Percentiles rank a stretch among this genome's conserved stretches.
Conservation (phyloP, 2,888 invertebrate genomes). For the Alviniconcha strummeri region DNA sequence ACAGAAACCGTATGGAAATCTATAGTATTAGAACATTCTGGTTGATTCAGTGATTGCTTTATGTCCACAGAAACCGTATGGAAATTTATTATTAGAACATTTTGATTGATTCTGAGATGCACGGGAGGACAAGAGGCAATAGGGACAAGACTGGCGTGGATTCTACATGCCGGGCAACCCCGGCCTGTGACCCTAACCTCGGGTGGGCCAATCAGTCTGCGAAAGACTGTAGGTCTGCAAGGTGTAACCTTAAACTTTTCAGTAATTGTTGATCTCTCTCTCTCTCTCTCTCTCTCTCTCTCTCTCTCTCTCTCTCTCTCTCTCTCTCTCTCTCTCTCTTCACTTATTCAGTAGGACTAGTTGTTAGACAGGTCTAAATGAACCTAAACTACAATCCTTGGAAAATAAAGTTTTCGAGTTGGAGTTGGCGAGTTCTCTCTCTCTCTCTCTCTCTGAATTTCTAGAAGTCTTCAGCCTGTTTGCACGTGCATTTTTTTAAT, state of each 20-base stretch:
- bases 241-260: not conserved
- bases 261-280: not conserved
- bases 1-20: no score
- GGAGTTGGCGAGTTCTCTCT: not conserved
- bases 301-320: slow-evolving; percentile 19
- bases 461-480: not conserved
- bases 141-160: not conserved
- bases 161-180: no score
- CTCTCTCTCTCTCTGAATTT: not conserved
- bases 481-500: no score
- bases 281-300: slow-evolving; percentile 25
- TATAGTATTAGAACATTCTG: no score
- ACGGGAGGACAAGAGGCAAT: not conserved
- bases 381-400: not conserved
- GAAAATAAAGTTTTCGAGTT: no score
- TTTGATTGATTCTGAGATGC: no score
- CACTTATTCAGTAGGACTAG: not conserved
- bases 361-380: not conserved
- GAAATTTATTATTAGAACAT: no score
- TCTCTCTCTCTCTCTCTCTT: not conserved
- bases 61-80: no score
- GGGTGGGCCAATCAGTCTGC: not conserved
- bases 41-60: no score
- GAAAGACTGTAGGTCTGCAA: not conserved
- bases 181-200: not conserved